Evolutionary conservation across 1,140 invertebrate species (phyloP).

Genomic region (Papilio machaon): DNA sequence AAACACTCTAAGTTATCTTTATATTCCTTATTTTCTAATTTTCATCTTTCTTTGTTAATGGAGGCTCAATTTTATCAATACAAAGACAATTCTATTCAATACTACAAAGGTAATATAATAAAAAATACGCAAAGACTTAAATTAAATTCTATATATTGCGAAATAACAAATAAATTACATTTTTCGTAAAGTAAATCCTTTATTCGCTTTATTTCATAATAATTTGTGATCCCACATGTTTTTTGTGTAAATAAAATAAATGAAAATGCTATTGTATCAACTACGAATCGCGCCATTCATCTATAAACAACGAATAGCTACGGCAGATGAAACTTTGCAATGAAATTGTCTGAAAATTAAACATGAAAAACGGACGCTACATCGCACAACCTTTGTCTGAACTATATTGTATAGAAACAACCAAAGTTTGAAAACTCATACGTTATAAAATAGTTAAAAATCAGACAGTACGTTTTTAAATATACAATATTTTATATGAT

Average conservation of each 20-base stretch:
- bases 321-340: neutral
- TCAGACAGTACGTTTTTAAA: too few species aligned
- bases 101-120: neutral
- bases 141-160: too few species aligned
- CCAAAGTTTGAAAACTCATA: neutral
- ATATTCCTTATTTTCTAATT: neutral
- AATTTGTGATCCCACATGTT: neutral
- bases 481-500: too few species aligned
- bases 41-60: neutral
- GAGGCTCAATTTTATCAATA: neutral
- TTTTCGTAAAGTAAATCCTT: neutral
- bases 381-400: neutral
- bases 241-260: constrained; percentile 7
- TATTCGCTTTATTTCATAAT: neutral
- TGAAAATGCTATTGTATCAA: neutral
- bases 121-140: too few species aligned
- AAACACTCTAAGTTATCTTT: neutral
- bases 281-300: neutral
- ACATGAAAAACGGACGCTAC: constrained; percentile 2
- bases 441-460: constrained; percentile 1
- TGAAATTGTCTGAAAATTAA: constrained; percentile 20
- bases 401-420: neutral
- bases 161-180: neutral
- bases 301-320: constrained; percentile 18
- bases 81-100: neutral